A percentile compares a stretch with the other conserved stretches of the same genome.
Conservation (phyloP, 2,113 vertebrate genomes). For the Motacilla alba region DNA sequence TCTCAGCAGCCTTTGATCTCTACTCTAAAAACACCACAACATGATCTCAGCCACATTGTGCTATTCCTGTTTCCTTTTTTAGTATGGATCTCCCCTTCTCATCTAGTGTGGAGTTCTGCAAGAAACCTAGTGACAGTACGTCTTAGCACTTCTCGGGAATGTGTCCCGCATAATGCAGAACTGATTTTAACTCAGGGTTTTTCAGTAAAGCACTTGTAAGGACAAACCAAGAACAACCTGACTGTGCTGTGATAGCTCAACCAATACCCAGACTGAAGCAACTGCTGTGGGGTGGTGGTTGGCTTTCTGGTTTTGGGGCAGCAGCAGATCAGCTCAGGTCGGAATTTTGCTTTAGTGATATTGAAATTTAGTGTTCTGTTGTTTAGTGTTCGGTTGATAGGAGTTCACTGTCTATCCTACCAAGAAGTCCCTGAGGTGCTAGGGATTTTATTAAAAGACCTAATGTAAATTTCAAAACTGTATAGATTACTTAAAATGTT, state of each 20-base stretch:
- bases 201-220: background rate
- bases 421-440: conserved; percentile 29
- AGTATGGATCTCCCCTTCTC: conserved; percentile 20
- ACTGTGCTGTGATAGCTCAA: background rate
- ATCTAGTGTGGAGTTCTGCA: conserved; percentile 21
- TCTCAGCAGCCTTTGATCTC: conserved; percentile 12
- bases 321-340: background rate
- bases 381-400: background rate
- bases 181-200: conserved; percentile 12
- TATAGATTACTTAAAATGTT: conserved; percentile 60
- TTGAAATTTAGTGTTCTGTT: background rate
- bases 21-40: conserved; percentile 29
- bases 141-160: conserved; percentile 19
- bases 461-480: conserved; percentile 63
- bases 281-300: background rate
- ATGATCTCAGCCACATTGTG: background rate
- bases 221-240: background rate
- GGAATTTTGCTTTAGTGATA: background rate
- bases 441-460: conserved; percentile 56
- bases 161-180: background rate
- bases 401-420: background rate
- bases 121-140: background rate
- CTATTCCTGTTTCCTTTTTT: conserved; percentile 30
- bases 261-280: background rate
- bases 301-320: background rate